Evolutionary conservation across 2,113 vertebrate genomes (phyloP), one percentile per base, ranked within the genome.

Genomic region (Hydrochoerus hydrochaeris): DNA sequence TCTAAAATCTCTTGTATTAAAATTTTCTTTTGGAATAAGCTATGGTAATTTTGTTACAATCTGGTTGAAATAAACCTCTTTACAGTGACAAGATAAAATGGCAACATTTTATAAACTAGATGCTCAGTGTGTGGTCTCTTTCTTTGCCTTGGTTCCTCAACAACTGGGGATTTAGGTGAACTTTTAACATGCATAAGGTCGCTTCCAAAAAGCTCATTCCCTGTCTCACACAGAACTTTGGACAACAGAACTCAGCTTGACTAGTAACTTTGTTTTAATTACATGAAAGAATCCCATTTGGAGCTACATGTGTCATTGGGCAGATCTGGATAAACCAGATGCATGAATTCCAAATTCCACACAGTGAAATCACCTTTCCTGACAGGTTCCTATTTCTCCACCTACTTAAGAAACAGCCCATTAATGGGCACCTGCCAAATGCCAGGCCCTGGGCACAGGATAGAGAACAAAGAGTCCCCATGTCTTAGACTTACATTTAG

Each of bases 1-100:
- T 99, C 96, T 98, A 98, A 97, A 98, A 95, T 95, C 98, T 95
- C 95, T 98, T 98, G 95, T 97, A 97, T 98, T 98, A 96, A 95
- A 88, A 57, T 96, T 98, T 98, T 97, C 98, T 98, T 98, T 97
- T 96, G 95, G 60, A 98, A 97, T 98, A 98, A 95, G 84, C 96
- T 98, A 97, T 98, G 97, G 95, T 97, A 95, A 98, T 98, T 98
- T 98, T 98, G 97, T 98, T 98, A 98, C 97, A 96, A 95, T 87
- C 84, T 82, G 94, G 60, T 98, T 94, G 96, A 98, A 97, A 97
- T 73, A 95, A 95, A 75, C 90, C 96, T 93, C 98, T 98, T 98
- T 98, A 95, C 91, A 90, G 91, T 80, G 95, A 97, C 85, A 94
- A 96, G 98, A 99, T 98, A 97, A 98, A 98, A 94, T 19, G 17